These are phyloP conservation scores for Mythimna impura DNA, from an alignment of 2,888 invertebrate genomes.

Conservation along the genomic window DNA sequence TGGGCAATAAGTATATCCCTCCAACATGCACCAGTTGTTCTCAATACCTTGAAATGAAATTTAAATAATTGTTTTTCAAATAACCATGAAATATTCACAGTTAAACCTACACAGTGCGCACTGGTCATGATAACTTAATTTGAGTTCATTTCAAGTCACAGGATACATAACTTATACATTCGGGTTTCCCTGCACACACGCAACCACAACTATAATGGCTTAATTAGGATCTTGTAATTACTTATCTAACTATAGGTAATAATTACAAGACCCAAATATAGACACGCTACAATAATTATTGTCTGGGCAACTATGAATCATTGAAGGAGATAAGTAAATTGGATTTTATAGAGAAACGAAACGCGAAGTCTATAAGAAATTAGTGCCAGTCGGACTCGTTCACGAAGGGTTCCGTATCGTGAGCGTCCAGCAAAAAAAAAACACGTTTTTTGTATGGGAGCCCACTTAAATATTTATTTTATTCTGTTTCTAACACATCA, in stretches of 20 bases:
- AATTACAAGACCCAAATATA: constrained; percentile 22
- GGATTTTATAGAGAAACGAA: constrained; percentile 14
- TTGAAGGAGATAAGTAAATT: constrained; percentile 4
- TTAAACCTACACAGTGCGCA: neutral
- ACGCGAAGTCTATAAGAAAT: constrained; percentile 27
- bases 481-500: too few species aligned
- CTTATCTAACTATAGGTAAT: constrained; percentile 7
- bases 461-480: too few species aligned
- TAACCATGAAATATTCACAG: neutral
- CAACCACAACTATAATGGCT: constrained; percentile 8
- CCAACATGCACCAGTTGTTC: neutral
- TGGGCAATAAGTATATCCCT: neutral
- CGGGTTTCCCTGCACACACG: constrained; percentile 30
- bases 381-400: too few species aligned
- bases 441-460: too few species aligned
- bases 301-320: constrained; percentile 32
- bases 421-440: too few species aligned
- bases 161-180: constrained; percentile 36
- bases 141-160: constrained; percentile 1
- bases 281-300: constrained; percentile 47
- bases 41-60: neutral
- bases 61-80: neutral
- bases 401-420: too few species aligned
- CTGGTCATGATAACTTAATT: neutral
- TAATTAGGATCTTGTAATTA: constrained; percentile 6